These are phyloP conservation scores for Hemistola chrysoprasaria DNA, from an alignment of 2,888 invertebrate species.

Conservation along the genomic window DNA sequence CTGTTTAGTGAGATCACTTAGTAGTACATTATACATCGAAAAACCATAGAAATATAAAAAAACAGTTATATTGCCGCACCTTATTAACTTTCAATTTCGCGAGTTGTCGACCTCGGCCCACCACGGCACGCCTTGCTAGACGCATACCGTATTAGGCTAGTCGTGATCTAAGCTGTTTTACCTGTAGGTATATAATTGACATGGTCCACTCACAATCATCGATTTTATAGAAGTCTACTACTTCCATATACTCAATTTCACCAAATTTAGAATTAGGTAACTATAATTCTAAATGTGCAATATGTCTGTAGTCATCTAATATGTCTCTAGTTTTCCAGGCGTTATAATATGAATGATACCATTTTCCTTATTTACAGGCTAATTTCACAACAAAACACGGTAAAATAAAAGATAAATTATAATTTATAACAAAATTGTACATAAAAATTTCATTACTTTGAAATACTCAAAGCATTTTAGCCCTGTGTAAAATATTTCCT, in stretches of 20 bases:
- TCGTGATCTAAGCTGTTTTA: conserved; percentile 72
- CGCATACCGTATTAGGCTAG: conserved; percentile 63
- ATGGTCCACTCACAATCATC: too few relatives aligned
- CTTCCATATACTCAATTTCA: too few relatives aligned
- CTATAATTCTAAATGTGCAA: too few relatives aligned
- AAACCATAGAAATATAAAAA: not conserved
- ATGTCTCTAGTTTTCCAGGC: too few relatives aligned
- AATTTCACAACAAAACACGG: conserved; percentile 7
- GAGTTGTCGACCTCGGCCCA: conserved; percentile 62
- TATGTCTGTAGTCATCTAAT: too few relatives aligned
- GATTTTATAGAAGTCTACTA: too few relatives aligned
- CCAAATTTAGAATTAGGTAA: too few relatives aligned
- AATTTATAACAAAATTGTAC: conserved; percentile 26
- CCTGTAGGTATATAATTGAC: conserved; percentile 24
- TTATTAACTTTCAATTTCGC: conserved; percentile 66
- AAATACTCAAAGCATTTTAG: conserved; percentile 19
- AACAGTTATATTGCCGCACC: too few relatives aligned
- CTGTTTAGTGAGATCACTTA: too few relatives aligned
- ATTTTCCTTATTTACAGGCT: too few relatives aligned
- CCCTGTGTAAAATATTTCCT: conserved; percentile 22
- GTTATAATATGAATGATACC: too few relatives aligned
- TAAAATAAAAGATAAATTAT: conserved; percentile 17
- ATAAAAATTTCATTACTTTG: conserved; percentile 24
- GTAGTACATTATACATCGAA: too few relatives aligned
- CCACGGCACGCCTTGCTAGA: conserved; percentile 64